Base-by-base conservation (phyloP, 2,797 vertebrate genomes). In the Pelodytes ibericus region DNA sequence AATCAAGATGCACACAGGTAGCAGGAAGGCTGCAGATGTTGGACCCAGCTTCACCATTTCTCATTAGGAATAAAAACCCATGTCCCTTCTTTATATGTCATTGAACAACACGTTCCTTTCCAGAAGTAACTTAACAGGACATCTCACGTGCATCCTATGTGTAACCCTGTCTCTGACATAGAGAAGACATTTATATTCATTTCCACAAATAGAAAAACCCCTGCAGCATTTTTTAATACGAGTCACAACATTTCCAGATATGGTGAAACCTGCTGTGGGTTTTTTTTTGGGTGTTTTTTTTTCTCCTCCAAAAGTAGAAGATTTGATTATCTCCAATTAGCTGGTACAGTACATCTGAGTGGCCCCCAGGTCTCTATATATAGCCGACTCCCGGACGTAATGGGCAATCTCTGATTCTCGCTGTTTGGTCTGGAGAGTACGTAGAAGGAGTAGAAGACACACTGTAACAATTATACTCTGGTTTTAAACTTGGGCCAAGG, bases 361-460 rank as follows among this genome's bases (percentile, higher is more conserved):
- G 7, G 29, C 26, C 4, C 24, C 30, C 16, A 47, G n/a, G 27
- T 59, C 24, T 71, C 68, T 71, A 58, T 71, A 65, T 77, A 71
- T 58, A 68, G 75, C 11, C 1, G 58, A 7, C 7, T n/a, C 25
- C 57, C 16, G 3, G 13, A 26, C 26, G 60, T 39, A 25, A 24
- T 53, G 18, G 60, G 25, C 26, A 75, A 76, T 39, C 30, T 22
- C 33, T 44, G 53, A 22, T 57, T 61, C 57, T 16, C 30, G 39
- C 29, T 76, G 49, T 71, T 76, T 76, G 36, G 74, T 41, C 67
- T 76, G 29, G n/a, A 25, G 33, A 30, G 13, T 29, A 47, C 29
- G 30, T 75, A 65, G 25, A 61, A 61, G 56, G 62, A 64, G 47
- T 36, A 18, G 15, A 47, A 59, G 27, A 44, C 60, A 58, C 44